Evolutionary conservation across 1,140 invertebrate genomes (phyloP), one percentile per base, ranked within the genome.

Genomic region (Dreissena polymorpha): DNA sequence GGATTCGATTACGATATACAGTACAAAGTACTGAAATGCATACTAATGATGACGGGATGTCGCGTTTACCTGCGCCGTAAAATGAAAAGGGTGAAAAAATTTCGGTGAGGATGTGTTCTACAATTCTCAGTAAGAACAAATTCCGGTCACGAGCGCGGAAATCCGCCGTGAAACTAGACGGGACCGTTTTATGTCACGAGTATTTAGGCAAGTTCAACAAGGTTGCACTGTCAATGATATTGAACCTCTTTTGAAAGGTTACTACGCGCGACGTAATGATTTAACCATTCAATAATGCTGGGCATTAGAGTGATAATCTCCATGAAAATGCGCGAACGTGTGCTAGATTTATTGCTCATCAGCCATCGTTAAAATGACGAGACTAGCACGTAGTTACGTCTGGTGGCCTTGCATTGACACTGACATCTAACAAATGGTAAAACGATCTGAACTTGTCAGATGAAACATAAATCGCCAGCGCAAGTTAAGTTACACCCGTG

Each of bases 301-400:
- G 83, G 85, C 25, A 65, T 68, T 7, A 13, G 80, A 50, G 81
- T 85, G 14, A 60, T 93, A 13, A 91, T 94, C 51, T 94, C 94
- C 55, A 89, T 92, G 87, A 78, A 63, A 25, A 73, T 93, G 57
- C 88, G 87, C 67, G 23, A 86, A n/a, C 68, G 91, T n/a, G n/a
- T n/a, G n/a, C n/a, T n/a, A n/a, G n/a, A n/a, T n/a, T n/a, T n/a
- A n/a, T n/a, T n/a, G n/a, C 7, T 94, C 95, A 86, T 90, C 91
- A 8, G 94, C 94, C 10, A 92, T 94, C n/a, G 92, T 92, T 0
- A 89, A 89, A 0, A 95, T 95, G 94, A 95, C 95, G 86, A 85
- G 88, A 5, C 64, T 94, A 16, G 89, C 94, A 5, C 73, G 94
- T 21, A 87, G 87, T 18, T 93, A 94, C 85, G 91, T 94, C 12